Evolutionary conservation across 1,140 invertebrate genomes (phyloP).

Genomic region (Drosophila pectinifera): DNA sequence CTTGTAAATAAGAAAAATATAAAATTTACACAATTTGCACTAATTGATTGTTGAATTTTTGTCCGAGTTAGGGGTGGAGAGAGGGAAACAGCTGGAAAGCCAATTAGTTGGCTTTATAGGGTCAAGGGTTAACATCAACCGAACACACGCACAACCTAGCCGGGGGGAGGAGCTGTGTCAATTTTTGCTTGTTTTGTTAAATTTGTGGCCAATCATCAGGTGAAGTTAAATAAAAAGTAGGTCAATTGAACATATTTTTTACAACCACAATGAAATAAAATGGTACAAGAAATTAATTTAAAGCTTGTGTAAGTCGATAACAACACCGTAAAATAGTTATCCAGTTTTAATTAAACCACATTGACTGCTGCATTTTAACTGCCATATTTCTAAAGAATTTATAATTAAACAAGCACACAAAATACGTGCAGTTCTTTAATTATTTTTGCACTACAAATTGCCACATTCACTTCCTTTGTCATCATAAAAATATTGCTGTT

Average conservation of each 20-base stretch:
- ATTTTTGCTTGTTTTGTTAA: constrained; percentile 16
- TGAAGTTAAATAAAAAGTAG: constrained; percentile 31
- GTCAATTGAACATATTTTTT: constrained; percentile 28
- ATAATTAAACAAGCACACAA: background rate
- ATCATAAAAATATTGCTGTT: background rate
- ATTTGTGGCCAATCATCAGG: constrained; percentile 19
- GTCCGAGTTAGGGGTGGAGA: constrained; percentile 1
- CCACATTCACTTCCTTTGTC: background rate
- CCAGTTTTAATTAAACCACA: constrained; percentile 19
- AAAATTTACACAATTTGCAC: constrained; percentile 43
- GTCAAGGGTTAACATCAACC: constrained; percentile 51
- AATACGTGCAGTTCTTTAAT: too few relatives aligned
- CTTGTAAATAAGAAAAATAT: constrained; percentile 21
- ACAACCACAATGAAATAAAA: constrained; percentile 1
- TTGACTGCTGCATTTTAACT: background rate
- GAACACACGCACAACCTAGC: background rate
- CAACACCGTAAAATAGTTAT: constrained; percentile 2
- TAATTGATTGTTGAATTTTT: constrained; percentile 63
- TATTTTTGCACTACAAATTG: background rate
- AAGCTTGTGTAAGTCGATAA: constrained; percentile 4
- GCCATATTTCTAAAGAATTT: background rate
- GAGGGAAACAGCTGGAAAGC: constrained; percentile 38
- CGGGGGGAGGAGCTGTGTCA: constrained; percentile 27
- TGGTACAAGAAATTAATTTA: constrained; percentile 6
- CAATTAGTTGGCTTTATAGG: constrained; percentile 59